Evolutionary conservation across 2,113 vertebrate species (phyloP).

Genomic region (Melospiza georgiana): DNA sequence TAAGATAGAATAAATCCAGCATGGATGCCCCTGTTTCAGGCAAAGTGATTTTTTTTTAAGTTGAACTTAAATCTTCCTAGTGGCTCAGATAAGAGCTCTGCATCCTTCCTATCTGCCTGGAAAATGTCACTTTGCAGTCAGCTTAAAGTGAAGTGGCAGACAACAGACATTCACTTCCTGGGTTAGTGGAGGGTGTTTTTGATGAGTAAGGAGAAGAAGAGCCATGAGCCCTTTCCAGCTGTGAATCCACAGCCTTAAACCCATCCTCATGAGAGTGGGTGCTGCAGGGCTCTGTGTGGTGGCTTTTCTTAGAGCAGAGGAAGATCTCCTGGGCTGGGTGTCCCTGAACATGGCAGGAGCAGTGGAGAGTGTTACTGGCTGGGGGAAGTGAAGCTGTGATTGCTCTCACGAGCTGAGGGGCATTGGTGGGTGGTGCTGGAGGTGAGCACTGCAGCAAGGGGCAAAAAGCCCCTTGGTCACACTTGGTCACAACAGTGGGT

Average conservation of each 20-base stretch:
- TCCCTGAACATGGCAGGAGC: background rate
- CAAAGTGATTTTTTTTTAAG: background rate
- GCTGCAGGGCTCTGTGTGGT: background rate
- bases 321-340: background rate
- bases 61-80: constrained; percentile 28
- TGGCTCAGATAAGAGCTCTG: constrained; percentile 11
- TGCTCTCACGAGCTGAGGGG: background rate
- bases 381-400: background rate
- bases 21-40: background rate
- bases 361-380: background rate
- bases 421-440: background rate
- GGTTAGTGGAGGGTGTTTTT: background rate
- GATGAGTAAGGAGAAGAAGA: background rate
- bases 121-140: constrained; percentile 1
- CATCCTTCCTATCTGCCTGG: background rate
- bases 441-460: background rate
- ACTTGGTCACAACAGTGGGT: background rate
- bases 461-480: background rate
- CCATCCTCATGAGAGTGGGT: background rate
- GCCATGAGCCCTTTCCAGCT: background rate
- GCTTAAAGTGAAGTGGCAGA: background rate
- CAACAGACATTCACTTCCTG: background rate
- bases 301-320: background rate
- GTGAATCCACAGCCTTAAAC: background rate
- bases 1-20: background rate